phyloP scores from a whole-genome alignment of 35 echinoderm and acorn worm genomes.

The Lytechinus pictus region DNA sequence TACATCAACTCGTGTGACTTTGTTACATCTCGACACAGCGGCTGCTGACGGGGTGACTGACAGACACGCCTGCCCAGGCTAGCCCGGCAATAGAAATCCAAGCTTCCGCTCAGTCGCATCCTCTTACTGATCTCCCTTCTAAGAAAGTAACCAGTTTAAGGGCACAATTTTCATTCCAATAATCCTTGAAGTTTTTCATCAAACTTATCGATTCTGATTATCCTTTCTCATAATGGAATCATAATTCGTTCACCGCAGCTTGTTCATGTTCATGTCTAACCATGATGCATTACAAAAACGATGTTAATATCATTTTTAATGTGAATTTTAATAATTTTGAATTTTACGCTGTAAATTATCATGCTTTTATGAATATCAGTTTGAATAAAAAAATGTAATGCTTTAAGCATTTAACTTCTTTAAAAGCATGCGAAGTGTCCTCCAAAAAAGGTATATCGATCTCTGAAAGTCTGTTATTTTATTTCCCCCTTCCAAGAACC shows the following conservation, averaged over 20 bases:
- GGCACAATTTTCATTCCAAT: neutral
- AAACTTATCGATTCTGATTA: neutral
- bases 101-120: slow-evolving; percentile 25
- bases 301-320: too few species aligned
- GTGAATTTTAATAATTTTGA: too few species aligned
- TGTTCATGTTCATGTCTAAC: too few species aligned
- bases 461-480: too few species aligned
- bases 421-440: too few species aligned
- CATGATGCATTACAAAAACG: too few species aligned
- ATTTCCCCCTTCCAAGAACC: too few species aligned
- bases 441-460: too few species aligned
- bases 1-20: slow-evolving; percentile 4
- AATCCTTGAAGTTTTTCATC: neutral
- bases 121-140: neutral
- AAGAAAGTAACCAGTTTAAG: neutral
- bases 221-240: neutral
- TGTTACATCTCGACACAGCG: slow-evolving; percentile 7
- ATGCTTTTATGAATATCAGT: too few species aligned
- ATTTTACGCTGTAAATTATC: too few species aligned
- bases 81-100: neutral
- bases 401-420: too few species aligned
- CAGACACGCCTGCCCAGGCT: slow-evolving; percentile 8
- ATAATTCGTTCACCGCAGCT: neutral
- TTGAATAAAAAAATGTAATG: too few species aligned
- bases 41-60: slow-evolving; percentile 5